Conservation (phyloP, 2,113 vertebrate species). For the Uropsilus gracilis region DNA sequence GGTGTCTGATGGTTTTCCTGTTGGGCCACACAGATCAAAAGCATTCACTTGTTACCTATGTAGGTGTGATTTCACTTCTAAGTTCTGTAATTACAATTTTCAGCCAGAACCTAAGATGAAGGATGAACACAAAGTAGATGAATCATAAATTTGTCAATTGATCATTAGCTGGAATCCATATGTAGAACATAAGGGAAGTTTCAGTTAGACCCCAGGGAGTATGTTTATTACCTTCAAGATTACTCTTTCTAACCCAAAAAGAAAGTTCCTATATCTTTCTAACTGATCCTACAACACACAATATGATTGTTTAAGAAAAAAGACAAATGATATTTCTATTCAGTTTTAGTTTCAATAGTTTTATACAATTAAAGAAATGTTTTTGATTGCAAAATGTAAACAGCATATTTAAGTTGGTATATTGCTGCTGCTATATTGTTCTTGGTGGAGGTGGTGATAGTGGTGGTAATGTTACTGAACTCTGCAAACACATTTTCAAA, state of each 20-base stretch:
- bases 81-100: background rate
- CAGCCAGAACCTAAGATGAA: background rate
- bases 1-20: background rate
- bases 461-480: background rate
- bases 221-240: background rate
- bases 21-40: background rate
- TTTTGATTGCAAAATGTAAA: background rate
- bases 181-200: background rate
- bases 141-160: background rate
- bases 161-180: background rate
- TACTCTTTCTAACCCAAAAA: background rate
- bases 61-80: background rate
- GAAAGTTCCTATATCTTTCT: background rate
- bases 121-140: background rate
- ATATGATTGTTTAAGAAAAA: background rate
- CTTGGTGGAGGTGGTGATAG: background rate
- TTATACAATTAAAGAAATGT: constrained; percentile 5
- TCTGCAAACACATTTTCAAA: background rate
- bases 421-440: background rate
- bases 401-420: background rate
- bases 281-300: background rate
- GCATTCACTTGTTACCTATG: background rate
- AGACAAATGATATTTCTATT: background rate
- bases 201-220: background rate
- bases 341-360: background rate